Base-by-base conservation (phyloP, 2,888 invertebrate genomes). In the Platycheirus rosarum region DNA sequence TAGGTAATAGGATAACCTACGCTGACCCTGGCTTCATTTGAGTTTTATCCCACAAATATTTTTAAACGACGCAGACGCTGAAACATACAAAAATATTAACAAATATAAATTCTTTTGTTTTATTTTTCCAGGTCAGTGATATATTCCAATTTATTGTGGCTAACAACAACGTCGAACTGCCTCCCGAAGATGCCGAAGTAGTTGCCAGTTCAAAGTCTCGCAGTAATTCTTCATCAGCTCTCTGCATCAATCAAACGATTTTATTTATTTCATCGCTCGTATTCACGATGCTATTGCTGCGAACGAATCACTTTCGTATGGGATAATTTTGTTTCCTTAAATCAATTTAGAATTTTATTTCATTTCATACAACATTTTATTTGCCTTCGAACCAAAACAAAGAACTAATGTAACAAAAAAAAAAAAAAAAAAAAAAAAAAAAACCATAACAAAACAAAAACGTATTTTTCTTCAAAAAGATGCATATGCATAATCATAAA, bases 91-190 rank as follows among this genome's bases (percentile, higher is more conserved):
- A 40, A 40, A 5, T n/a, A 35, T 23, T 32, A 40, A 23, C 40
- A 26, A 26, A 23, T 23, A 32, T 14, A 9, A 4, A n/a, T 16
- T n/a, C 9, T 1, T 44, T 51, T 42, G 0, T 29, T 18, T 26
- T 29, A 23, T 20, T 0, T 0, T 48, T 89, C 0, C 91, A 93
- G 93, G 94, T 94, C 65, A 94, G 94, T 88, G 94, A 94, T 87
- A 93, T 94, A 84, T 94, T 94, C 91, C 94, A 94, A 88, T 95
- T 95, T 90, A 94, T 89, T 76, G 89, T 89, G 78, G 90, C 90
- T 79, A 88, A 85, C 86, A 89, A 86, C 75, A 88, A 86, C 84
- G 86, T 87, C 85, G 90, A 90, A 84, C 87, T 89, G 84, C 90
- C 88, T 84, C 88, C 91, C 57, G 91, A 91, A 86, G 91, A 90